Percentiles rank a stretch among this genome's conserved stretches.
These are phyloP conservation scores for Caenorhabditis sp. DNA, from an alignment of 2,888 invertebrate species.

Conservation along the genomic window DNA sequence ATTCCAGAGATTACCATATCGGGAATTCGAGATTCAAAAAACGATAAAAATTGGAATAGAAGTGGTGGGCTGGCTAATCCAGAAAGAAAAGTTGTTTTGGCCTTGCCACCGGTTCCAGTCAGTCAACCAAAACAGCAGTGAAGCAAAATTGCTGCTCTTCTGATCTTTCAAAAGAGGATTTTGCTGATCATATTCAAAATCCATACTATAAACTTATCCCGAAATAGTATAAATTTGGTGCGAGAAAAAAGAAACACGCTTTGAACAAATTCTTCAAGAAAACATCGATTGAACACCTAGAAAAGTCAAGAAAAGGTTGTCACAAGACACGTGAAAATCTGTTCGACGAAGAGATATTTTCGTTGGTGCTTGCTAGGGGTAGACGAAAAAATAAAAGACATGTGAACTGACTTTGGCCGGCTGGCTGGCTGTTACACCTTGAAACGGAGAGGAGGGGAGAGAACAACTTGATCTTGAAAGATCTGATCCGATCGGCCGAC, in stretches of 20 bases:
- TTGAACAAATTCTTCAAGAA: background rate
- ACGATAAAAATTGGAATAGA: too few relatives aligned
- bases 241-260: background rate
- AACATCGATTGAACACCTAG: conserved; percentile 3
- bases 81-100: conserved; percentile 1
- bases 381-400: conserved; percentile 17
- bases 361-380: background rate
- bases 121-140: conserved; percentile 1
- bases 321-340: conserved; percentile 12
- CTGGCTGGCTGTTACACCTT: background rate
- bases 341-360: conserved; percentile 10
- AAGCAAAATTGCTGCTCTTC: too few relatives aligned
- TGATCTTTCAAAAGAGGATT: background rate
- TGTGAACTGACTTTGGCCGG: conserved; percentile 13
- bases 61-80: conserved; percentile 6
- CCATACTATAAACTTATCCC: too few relatives aligned
- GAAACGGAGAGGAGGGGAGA: conserved; percentile 16
- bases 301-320: background rate
- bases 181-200: background rate
- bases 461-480: conserved; percentile 16
- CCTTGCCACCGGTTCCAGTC: background rate
- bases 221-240: too few relatives aligned
- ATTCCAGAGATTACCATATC: background rate
- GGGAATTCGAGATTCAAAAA: background rate
- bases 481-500: conserved; percentile 2